Percentiles rank a stretch among this genome's conserved stretches.
Evolutionary conservation across 2,888 invertebrate species (phyloP).

Genomic region (Andricus quercusramuli): DNA sequence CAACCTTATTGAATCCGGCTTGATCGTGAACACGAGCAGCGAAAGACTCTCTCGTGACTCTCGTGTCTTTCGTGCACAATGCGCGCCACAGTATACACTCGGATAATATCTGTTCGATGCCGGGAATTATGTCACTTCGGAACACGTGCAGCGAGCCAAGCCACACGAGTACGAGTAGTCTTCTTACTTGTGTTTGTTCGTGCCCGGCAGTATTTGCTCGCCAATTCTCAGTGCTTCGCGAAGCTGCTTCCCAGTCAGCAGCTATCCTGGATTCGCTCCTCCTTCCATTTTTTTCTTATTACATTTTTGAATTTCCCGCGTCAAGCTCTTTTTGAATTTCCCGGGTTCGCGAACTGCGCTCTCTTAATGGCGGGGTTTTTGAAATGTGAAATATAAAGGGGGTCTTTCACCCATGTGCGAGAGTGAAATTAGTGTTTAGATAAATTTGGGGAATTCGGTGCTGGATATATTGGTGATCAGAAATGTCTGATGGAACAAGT

Average conservation of each 20-base stretch:
- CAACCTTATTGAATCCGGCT: conserved; percentile 20
- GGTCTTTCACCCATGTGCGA: not conserved
- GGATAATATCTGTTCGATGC: conserved; percentile 56
- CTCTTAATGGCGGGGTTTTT: not conserved
- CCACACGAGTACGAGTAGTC: not conserved
- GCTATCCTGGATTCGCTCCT: not conserved
- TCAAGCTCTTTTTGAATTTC: not conserved
- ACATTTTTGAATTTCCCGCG: conserved; percentile 34
- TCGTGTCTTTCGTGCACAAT: conserved; percentile 50
- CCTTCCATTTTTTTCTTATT: conserved; percentile 11
- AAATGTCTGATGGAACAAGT: not conserved
- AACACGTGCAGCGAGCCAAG: conserved; percentile 52
- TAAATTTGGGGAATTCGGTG: not conserved
- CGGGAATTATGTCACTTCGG: conserved; percentile 59
- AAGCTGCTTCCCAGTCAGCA: conserved; percentile 38
- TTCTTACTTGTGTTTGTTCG: conserved; percentile 3
- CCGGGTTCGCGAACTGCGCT: not conserved
- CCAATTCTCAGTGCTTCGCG: conserved; percentile 27
- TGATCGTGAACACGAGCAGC: conserved; percentile 36
- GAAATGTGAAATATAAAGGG: not conserved
- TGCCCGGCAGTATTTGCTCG: not conserved
- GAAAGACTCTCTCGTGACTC: conserved; percentile 52
- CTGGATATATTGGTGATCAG: not conserved
- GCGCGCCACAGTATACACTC: conserved; percentile 45
- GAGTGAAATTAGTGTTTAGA: not conserved